Percentiles rank a stretch among this genome's conserved stretches.
These are phyloP conservation scores for Oxystoma pomonae DNA, from an alignment of 2,888 invertebrate genomes.

Conservation along the genomic window DNA sequence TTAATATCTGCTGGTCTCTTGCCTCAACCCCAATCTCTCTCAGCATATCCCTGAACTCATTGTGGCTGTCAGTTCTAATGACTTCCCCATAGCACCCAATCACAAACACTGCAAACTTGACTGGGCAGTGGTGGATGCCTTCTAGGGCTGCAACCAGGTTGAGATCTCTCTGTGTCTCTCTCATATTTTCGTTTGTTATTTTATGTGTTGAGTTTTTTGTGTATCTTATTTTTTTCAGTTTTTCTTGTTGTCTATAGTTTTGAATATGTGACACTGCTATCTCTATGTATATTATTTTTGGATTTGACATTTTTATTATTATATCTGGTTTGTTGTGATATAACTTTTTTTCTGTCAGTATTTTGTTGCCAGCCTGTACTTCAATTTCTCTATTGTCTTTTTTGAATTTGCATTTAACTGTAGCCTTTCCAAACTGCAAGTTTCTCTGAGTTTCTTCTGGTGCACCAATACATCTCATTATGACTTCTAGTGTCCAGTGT, in stretches of 20 bases:
- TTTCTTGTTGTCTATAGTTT: not conserved
- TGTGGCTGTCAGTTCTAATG: not conserved
- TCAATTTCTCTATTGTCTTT: too few relatives aligned
- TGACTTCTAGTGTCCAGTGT: too few relatives aligned
- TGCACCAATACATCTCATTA: too few relatives aligned
- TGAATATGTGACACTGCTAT: not conserved
- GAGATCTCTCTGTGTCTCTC: not conserved
- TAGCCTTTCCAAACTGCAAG: too few relatives aligned
- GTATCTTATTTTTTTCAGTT: not conserved
- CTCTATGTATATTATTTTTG: not conserved
- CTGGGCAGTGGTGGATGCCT: not conserved
- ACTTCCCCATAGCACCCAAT: not conserved
- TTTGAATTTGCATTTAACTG: too few relatives aligned
- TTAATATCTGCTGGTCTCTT: not conserved
- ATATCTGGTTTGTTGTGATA: not conserved
- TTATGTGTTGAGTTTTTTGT: not conserved
- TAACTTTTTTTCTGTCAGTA: not conserved
- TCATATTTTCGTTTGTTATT: not conserved
- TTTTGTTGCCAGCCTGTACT: not conserved
- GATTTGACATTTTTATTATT: not conserved
- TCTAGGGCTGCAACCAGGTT: not conserved
- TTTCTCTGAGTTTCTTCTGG: too few relatives aligned
- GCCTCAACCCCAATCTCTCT: not conserved
- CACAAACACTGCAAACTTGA: not conserved
- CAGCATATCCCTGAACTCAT: not conserved